These are phyloP conservation scores for Todiramphus chloris DNA, from an alignment of 2,113 vertebrate genomes.

Conservation along the genomic window DNA sequence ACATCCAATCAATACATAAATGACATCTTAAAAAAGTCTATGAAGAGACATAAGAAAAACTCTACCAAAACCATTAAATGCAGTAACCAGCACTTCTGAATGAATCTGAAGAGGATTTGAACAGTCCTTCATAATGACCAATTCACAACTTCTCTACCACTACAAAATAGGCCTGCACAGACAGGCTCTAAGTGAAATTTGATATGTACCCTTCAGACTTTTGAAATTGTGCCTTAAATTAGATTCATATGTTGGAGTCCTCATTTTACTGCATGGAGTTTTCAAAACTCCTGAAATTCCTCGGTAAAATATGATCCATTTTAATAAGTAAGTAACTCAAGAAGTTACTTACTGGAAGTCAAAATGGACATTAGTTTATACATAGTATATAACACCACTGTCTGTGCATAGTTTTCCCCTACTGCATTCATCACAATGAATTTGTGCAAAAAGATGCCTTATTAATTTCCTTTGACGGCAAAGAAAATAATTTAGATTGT, in stretches of 20 bases:
- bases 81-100: background rate
- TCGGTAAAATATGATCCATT: background rate
- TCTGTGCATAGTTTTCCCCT: rapidly evolving
- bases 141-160: background rate
- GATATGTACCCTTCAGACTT: background rate
- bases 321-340: background rate
- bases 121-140: background rate
- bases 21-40: background rate
- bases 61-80: background rate
- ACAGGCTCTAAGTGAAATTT: background rate
- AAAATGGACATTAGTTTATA: background rate
- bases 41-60: background rate
- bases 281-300: background rate
- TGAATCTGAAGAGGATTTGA: background rate
- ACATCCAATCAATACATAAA: background rate
- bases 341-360: background rate
- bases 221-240: background rate
- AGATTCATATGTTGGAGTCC: background rate
- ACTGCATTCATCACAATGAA: background rate
- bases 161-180: background rate
- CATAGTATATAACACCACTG: background rate
- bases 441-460: background rate
- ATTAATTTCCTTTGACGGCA: background rate
- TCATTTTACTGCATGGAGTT: background rate
- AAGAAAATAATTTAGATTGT: background rate